Evolutionary conservation across 2,888 invertebrate species (phyloP).

Genomic region (Acleris sparsana): DNA sequence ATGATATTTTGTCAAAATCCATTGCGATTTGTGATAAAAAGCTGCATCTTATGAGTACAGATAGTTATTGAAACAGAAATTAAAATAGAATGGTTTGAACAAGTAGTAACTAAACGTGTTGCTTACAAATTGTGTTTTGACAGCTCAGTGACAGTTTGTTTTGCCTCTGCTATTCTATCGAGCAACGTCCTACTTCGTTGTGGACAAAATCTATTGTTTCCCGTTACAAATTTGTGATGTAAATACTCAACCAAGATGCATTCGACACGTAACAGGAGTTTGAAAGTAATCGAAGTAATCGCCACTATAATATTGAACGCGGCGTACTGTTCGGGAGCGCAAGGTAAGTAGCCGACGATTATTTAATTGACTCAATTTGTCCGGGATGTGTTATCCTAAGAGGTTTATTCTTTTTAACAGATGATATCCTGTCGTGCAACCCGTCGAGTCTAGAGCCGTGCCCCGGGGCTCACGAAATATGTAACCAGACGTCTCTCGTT

Average conservation of each 20-base stretch:
- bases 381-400: conserved; percentile 61
- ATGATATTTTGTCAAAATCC: too few species aligned
- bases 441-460: conserved; percentile 58
- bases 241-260: conserved; percentile 45
- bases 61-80: not conserved
- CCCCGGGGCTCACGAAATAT: conserved; percentile 59
- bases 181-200: conserved; percentile 50
- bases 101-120: conserved; percentile 28
- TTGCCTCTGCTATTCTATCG: conserved; percentile 55
- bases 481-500: conserved; percentile 52
- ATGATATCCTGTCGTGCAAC: conserved; percentile 77
- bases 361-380: conserved; percentile 82
- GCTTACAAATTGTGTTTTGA: conserved; percentile 38
- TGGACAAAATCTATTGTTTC: conserved; percentile 50
- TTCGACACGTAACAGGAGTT: conserved; percentile 55
- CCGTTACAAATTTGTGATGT: conserved; percentile 65
- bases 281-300: conserved; percentile 60
- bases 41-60: not conserved
- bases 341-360: conserved; percentile 76
- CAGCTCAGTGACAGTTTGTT: conserved; percentile 50
- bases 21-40: too few species aligned
- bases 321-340: conserved; percentile 60
- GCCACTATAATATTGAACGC: conserved; percentile 64
- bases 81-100: not conserved
- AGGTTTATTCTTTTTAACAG: conserved; percentile 79